Percentiles rank a stretch among this genome's conserved stretches.
Evolutionary conservation across 2,797 vertebrate species (phyloP).

Genomic region (Danio albolineatus): DNA sequence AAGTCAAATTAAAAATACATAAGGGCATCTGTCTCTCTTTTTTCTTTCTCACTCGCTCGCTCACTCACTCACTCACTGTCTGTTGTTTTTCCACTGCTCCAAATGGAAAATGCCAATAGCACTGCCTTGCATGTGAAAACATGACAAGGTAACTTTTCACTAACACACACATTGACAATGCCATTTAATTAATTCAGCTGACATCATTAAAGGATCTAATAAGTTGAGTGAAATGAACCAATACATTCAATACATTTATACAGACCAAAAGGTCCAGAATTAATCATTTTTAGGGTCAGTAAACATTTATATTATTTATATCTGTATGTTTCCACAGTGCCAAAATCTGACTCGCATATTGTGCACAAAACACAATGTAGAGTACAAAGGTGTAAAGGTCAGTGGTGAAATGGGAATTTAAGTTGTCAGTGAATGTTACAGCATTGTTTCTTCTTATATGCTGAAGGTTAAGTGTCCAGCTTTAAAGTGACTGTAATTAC

Average conservation of each 20-base stretch:
- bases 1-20: conserved; percentile 26
- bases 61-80: not conserved
- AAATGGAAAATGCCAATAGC: not conserved
- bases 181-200: not conserved
- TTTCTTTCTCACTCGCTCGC: not conserved
- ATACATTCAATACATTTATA: too few relatives aligned
- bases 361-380: not conserved
- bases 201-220: not conserved
- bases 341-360: not conserved
- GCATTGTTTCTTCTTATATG: not conserved
- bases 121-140: not conserved
- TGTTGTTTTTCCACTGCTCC: conserved; percentile 9
- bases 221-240: too few relatives aligned
- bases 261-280: too few relatives aligned
- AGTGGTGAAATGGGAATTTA: not conserved
- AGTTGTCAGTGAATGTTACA: not conserved
- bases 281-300: not conserved
- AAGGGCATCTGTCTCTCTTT: conserved; percentile 18
- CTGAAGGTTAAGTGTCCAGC: not conserved
- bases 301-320: not conserved
- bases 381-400: not conserved
- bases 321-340: not conserved
- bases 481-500: not conserved
- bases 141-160: not conserved
- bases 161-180: not conserved